phyloP scores from a whole-genome alignment of 2,888 invertebrate genomes.

The Labia minor region DNA sequence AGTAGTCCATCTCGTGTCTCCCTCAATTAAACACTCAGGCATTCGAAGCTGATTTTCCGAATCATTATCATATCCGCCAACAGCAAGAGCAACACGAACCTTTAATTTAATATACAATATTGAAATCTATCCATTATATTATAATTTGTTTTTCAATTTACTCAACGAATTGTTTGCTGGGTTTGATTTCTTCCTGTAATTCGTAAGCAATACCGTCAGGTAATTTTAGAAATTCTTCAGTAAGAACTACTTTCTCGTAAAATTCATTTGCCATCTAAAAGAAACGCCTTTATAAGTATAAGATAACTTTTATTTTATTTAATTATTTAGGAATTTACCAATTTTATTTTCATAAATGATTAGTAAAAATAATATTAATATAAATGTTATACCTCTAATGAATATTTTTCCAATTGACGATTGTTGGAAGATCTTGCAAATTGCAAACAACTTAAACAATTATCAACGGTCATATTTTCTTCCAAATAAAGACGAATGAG shows the following conservation, averaged over 20 bases:
- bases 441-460: neutral
- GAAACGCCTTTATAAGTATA: neutral
- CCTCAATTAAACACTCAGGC: neutral
- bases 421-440: neutral
- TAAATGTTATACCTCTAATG: neutral
- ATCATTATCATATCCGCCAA: neutral
- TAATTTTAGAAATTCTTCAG: neutral
- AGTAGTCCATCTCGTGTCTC: neutral
- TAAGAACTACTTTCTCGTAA: neutral
- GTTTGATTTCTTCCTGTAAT: neutral
- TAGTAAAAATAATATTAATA: too few species aligned
- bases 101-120: neutral
- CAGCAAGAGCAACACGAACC: neutral
- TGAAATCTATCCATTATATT: neutral
- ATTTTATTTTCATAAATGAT: too few species aligned
- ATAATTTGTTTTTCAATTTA: neutral
- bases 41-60: too few species aligned
- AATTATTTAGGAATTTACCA: too few species aligned
- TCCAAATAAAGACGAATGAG: neutral
- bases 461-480: neutral
- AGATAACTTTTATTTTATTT: neutral
- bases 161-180: neutral
- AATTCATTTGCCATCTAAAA: neutral
- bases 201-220: neutral
- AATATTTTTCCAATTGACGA: neutral